These are phyloP conservation scores for Recurvirostra avosetta DNA, from an alignment of 2,113 vertebrate genomes.

Conservation along the genomic window DNA sequence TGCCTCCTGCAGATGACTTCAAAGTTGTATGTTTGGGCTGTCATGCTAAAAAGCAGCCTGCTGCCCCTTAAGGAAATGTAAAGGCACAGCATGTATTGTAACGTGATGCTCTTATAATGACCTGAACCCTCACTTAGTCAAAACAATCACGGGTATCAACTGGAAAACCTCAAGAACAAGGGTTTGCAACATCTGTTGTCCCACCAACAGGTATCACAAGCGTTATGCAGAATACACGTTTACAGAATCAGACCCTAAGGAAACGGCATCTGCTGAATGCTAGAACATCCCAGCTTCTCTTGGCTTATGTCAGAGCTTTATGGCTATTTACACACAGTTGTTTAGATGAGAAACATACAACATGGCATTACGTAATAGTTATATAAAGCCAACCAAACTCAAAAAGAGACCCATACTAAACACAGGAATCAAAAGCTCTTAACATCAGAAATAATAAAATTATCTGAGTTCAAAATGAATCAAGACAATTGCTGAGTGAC, in stretches of 20 bases:
- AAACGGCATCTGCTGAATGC: background rate
- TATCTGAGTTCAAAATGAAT: background rate
- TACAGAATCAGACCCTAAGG: background rate
- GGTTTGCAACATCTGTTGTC: background rate
- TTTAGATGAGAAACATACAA: background rate
- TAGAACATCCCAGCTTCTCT: background rate
- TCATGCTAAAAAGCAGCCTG: background rate
- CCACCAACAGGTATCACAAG: background rate
- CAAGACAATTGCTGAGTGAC: background rate
- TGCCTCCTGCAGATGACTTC: background rate
- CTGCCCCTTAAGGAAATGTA: background rate
- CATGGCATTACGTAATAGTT: background rate
- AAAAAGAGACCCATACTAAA: background rate
- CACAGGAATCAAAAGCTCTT: background rate
- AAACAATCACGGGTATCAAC: background rate
- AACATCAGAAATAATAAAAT: constrained; percentile 22
- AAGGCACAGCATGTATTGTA: background rate
- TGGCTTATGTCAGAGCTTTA: background rate
- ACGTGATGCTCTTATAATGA: background rate
- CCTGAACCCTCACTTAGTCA: background rate
- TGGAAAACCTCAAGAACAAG: background rate
- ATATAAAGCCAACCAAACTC: background rate
- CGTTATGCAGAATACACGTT: background rate
- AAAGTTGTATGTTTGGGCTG: background rate
- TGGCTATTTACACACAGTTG: background rate